Conservation (phyloP, 1,140 invertebrate species). For the Pseudachorutes palmiensis region DNA sequence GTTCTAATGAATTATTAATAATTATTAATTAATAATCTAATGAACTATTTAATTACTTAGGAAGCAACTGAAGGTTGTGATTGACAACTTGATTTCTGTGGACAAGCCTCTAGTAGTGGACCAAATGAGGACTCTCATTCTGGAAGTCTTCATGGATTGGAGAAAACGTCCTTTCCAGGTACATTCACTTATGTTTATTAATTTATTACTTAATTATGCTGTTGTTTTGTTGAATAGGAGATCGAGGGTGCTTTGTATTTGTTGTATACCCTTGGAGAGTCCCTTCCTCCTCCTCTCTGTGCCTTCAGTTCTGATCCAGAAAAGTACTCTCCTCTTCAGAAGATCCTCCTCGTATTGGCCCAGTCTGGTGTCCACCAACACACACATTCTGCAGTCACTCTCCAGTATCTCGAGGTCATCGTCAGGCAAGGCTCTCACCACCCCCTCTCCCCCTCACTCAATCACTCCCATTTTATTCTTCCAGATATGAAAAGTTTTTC, state of each 20-base stretch:
- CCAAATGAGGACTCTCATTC: slow-evolving; percentile 45
- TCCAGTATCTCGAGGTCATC: slow-evolving; percentile 52
- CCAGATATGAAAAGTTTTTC: slow-evolving; percentile 53
- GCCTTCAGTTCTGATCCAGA: slow-evolving; percentile 44
- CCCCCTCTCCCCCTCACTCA: background rate
- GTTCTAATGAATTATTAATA: too few relatives aligned
- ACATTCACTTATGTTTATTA: background rate
- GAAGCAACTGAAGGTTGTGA: slow-evolving; percentile 51
- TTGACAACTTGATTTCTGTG: slow-evolving; percentile 49
- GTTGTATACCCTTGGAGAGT: slow-evolving; percentile 51
- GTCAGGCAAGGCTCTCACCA: slow-evolving; percentile 35
- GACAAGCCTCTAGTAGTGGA: slow-evolving; percentile 47
- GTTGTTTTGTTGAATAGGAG: slow-evolving; percentile 41
- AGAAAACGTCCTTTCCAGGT: slow-evolving; percentile 42
- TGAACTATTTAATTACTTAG: slow-evolving; percentile 39
- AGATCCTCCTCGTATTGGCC: slow-evolving; percentile 48
- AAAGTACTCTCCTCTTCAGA: slow-evolving; percentile 40
- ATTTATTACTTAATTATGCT: background rate
- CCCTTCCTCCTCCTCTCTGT: slow-evolving; percentile 43
- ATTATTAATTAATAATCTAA: slow-evolving; percentile 4
- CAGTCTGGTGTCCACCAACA: slow-evolving; percentile 46
- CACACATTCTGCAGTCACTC: slow-evolving; percentile 46
- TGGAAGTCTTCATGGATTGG: slow-evolving; percentile 46
- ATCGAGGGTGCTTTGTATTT: slow-evolving; percentile 50
- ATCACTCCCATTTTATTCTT: background rate